These are phyloP conservation scores for Oxytorus armatus DNA, from an alignment of 2,888 invertebrate species.

Conservation along the genomic window DNA sequence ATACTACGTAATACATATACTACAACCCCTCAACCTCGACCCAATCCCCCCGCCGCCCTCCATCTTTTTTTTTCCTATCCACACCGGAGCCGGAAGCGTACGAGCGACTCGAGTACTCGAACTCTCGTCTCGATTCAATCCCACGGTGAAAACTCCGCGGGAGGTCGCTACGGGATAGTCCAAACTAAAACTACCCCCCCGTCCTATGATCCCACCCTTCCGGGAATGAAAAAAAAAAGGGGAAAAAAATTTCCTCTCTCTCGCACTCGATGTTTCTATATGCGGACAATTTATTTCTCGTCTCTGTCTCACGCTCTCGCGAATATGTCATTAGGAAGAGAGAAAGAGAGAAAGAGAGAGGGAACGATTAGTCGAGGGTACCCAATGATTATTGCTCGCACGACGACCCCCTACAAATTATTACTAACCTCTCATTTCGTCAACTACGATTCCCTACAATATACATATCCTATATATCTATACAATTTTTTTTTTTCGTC, in stretches of 20 bases:
- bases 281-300: conserved; percentile 39
- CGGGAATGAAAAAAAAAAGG: conserved; percentile 31
- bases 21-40: not conserved
- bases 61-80: conserved; percentile 8
- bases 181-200: conserved; percentile 69
- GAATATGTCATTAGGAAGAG: conserved; percentile 83
- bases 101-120: conserved; percentile 74
- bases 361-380: conserved; percentile 63
- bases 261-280: conserved; percentile 59
- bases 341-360: conserved; percentile 63
- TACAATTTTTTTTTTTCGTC: conserved; percentile 3
- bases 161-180: conserved; percentile 80
- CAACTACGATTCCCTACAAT: not conserved
- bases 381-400: conserved; percentile 80
- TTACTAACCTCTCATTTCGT: conserved; percentile 74
- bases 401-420: conserved; percentile 77
- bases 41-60: not conserved
- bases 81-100: conserved; percentile 78
- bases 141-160: conserved; percentile 82
- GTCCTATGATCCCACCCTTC: not conserved
- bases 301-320: conserved; percentile 36
- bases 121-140: conserved; percentile 74
- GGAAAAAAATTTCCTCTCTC: conserved; percentile 59
- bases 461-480: not conserved
- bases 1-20: not conserved